phyloP scores from a whole-genome alignment of 2,888 invertebrate species.

The Amaurobius ferox region DNA sequence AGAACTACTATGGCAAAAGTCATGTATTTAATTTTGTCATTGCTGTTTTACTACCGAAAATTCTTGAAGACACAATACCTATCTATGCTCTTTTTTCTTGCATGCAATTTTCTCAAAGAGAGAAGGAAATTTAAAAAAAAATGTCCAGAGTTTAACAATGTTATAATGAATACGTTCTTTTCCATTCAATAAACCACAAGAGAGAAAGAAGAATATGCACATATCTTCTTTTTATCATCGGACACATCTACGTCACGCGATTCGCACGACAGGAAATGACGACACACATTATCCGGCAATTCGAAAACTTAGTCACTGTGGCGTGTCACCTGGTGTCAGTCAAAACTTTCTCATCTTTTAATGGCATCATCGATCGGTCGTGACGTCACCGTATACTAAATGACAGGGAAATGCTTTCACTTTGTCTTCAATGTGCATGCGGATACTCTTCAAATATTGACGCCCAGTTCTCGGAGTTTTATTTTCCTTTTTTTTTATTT shows the following conservation, averaged over 20 bases:
- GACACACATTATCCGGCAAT: background rate
- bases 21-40: no score
- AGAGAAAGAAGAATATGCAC: no score
- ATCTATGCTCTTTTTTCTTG: no score
- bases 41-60: no score
- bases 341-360: constrained; percentile 4
- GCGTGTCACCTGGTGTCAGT: constrained; percentile 6
- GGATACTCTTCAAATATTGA: constrained; percentile 54
- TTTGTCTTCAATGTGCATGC: background rate
- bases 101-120: no score
- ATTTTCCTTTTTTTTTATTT: constrained; percentile 3
- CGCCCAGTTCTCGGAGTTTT: background rate
- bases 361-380: constrained; percentile 15
- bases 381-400: constrained; percentile 22
- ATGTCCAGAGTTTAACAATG: no score
- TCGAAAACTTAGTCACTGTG: constrained; percentile 10
- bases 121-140: no score
- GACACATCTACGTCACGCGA: background rate
- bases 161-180: no score
- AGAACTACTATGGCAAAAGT: no score
- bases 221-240: background rate
- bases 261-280: background rate
- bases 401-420: constrained; percentile 26
- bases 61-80: no score
- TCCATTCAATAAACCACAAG: no score